A percentile compares a stretch with the other conserved stretches of the same genome.
Conservation (phyloP, 2,113 vertebrate genomes). For the Marmota flaviventris region DNA sequence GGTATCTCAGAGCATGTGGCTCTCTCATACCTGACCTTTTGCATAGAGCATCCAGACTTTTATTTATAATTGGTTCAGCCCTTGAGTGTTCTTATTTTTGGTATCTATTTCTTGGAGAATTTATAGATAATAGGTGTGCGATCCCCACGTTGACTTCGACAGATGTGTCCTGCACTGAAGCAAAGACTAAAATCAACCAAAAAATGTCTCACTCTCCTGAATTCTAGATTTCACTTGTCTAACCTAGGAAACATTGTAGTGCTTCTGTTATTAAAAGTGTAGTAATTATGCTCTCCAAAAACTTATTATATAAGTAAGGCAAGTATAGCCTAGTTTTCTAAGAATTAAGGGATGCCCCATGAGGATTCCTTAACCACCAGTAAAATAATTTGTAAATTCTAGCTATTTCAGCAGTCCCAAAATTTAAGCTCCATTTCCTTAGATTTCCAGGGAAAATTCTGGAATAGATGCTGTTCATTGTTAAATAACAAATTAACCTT, state of each 20-base stretch:
- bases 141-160: not conserved
- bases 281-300: not conserved
- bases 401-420: not conserved
- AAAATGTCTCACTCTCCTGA: not conserved
- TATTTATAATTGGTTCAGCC: not conserved
- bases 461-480: not conserved
- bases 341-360: not conserved
- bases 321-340: not conserved
- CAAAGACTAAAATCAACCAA: not conserved
- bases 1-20: not conserved
- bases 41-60: not conserved
- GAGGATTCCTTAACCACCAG: not conserved
- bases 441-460: not conserved
- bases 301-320: too few relatives aligned
- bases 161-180: not conserved
- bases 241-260: not conserved
- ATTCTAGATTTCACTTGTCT: not conserved
- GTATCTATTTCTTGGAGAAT: not conserved
- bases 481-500: not conserved
- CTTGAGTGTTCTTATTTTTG: not conserved
- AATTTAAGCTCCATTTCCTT: not conserved
- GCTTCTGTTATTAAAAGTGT: not conserved
- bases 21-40: not conserved
- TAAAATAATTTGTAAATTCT: not conserved
- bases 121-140: not conserved